Base-by-base conservation (phyloP, 2,888 invertebrate species). In the Unio delphinus region DNA sequence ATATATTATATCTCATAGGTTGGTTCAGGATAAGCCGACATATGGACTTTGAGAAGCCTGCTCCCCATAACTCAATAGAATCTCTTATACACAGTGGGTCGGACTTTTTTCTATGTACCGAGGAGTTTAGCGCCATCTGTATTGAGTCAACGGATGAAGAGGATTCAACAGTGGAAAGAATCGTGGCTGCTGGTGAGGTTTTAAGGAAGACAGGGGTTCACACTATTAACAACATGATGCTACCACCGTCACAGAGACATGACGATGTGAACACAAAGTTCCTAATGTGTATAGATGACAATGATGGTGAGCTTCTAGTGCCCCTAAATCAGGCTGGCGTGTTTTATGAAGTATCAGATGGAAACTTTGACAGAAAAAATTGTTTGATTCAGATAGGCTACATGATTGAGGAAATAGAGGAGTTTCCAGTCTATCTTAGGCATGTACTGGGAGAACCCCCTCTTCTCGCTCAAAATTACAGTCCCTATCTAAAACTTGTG, bases 21-120 rank as follows among this genome's bases (percentile, higher is more conserved):
- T 77, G 77, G 77, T 77, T 77, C 54, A 77, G 75, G 62, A 61
- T 77, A 28, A 75, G 75, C 65, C 73, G 73, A 68, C 73, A 73
- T 55, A 64, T 75, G 5, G 67, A 63, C n/a, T 77, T 77, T 28
- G 67, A 63, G 61, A 77, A 77, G 61, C 77, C 77, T 1, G 59
- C 68, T 1, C 72, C 77, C 23, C 75, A 77, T 60, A 60, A 66
- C 28, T 69, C 66, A 18, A 67, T 77, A 28, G 68, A 75, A 15
- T 71, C 73, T 1, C 56, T 77, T 1, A 70, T 72, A 15, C 28
- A 57, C 54, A 61, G 64, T 1, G 67, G 64, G 5, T 56, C 73
- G 0, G 75, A 75, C 26, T 77, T 77, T 61, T 77, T 77, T 63
- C 68, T 77, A 0, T 77, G 77, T 57, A 77, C 77, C 26, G 75